These are phyloP conservation scores for Eretmochelys imbricata DNA, from an alignment of 2,113 vertebrate genomes.

Conservation along the genomic window DNA sequence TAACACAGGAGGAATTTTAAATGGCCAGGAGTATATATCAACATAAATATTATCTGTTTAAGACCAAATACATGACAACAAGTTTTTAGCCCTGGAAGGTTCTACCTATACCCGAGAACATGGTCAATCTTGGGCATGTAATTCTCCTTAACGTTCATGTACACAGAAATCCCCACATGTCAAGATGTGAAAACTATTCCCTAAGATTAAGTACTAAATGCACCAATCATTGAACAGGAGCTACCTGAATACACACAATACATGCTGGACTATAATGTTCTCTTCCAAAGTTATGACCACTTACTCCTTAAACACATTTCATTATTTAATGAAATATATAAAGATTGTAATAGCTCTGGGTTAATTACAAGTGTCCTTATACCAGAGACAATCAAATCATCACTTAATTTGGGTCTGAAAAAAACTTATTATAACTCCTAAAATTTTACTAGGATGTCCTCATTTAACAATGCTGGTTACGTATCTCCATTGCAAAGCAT, in stretches of 20 bases:
- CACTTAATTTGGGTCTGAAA: neutral
- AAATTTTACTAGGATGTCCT: neutral
- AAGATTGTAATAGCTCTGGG: neutral
- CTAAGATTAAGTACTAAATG: neutral
- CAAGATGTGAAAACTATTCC: neutral
- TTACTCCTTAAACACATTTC: neutral
- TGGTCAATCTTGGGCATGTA: neutral
- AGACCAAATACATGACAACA: neutral
- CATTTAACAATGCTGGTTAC: neutral
- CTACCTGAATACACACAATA: neutral
- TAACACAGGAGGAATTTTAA: neutral
- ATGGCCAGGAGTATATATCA: neutral
- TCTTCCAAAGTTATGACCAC: neutral
- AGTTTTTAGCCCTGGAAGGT: neutral
- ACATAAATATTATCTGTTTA: neutral
- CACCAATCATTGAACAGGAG: neutral
- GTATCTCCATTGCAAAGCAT: neutral
- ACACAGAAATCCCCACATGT: neutral
- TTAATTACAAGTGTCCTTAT: neutral
- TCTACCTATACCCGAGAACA: neutral
- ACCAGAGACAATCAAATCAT: neutral
- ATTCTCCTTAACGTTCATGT: neutral
- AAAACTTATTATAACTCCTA: neutral
- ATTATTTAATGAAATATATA: neutral
- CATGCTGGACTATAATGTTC: neutral